Conservation (phyloP, 2,888 invertebrate species). For the Trachelus tabidus region DNA sequence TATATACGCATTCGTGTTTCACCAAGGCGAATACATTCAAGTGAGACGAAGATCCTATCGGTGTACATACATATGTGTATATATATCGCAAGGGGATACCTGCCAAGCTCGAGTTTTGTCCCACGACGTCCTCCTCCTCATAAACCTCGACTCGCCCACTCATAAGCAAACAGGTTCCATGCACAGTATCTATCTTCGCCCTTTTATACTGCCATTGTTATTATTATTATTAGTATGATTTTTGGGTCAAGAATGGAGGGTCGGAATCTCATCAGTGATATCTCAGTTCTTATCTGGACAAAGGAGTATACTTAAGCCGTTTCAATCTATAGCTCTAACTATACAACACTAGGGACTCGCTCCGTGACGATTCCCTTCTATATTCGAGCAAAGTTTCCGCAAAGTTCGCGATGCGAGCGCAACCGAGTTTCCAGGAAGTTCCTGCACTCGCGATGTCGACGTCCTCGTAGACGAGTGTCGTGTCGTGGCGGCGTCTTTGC, state of each 20-base stretch:
- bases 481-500: background rate
- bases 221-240: background rate
- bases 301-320: background rate
- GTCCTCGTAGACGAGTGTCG: background rate
- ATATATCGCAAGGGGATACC: background rate
- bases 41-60: background rate
- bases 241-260: background rate
- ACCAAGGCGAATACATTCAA: background rate
- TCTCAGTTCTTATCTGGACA: background rate
- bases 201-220: background rate
- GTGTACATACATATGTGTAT: background rate
- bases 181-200: background rate
- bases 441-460: background rate
- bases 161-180: slow-evolving; percentile 24
- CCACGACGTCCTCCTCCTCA: slow-evolving; percentile 15
- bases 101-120: slow-evolving; percentile 2
- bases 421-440: background rate
- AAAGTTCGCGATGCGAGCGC: background rate
- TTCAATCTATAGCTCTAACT: background rate
- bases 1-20: slow-evolving; percentile 2
- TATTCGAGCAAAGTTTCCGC: too few species aligned
- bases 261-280: background rate
- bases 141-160: slow-evolving; percentile 26
- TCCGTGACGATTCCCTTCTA: background rate
- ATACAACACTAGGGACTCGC: background rate